A percentile compares a stretch with the other conserved stretches of the same genome.
phyloP scores from a whole-genome alignment of 2,113 vertebrate genomes.

The Gasterosteus nipponicus region DNA sequence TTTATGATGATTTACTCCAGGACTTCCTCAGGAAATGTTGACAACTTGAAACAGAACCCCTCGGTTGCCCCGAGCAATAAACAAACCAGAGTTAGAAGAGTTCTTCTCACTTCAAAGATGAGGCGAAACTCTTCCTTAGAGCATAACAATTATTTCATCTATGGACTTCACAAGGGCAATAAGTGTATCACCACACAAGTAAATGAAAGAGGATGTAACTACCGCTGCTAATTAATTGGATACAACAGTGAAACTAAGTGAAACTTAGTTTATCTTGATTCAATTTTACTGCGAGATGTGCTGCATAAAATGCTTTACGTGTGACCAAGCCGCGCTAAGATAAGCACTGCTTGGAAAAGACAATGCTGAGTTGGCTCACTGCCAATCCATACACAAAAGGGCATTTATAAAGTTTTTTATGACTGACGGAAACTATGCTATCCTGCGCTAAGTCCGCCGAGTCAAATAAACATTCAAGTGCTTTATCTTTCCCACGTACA shows the following conservation, averaged over 20 bases:
- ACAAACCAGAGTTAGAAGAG: conserved; percentile 62
- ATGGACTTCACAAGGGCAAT: conserved; percentile 36
- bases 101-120: conserved; percentile 57
- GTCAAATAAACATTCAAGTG: conserved; percentile 55
- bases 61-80: conserved; percentile 64
- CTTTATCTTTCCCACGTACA: conserved; percentile 37
- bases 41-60: conserved; percentile 76
- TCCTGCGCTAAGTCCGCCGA: conserved; percentile 17
- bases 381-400: conserved; percentile 60
- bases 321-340: conserved; percentile 34
- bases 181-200: conserved; percentile 24
- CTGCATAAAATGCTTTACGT: conserved; percentile 29
- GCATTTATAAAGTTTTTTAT: conserved; percentile 66
- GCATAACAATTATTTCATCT: conserved; percentile 50
- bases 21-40: conserved; percentile 79
- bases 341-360: conserved; percentile 31
- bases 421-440: conserved; percentile 19
- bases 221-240: conserved; percentile 44
- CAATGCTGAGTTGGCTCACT: conserved; percentile 53
- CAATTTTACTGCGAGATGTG: conserved; percentile 18
- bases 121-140: conserved; percentile 25
- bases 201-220: conserved; percentile 22
- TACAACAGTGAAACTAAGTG: conserved; percentile 13
- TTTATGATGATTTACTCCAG: conserved; percentile 73
- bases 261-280: conserved; percentile 44